These are phyloP conservation scores for human DNA, from an alignment of 2,113 vertebrate species.

Conservation along the genomic window DNA sequence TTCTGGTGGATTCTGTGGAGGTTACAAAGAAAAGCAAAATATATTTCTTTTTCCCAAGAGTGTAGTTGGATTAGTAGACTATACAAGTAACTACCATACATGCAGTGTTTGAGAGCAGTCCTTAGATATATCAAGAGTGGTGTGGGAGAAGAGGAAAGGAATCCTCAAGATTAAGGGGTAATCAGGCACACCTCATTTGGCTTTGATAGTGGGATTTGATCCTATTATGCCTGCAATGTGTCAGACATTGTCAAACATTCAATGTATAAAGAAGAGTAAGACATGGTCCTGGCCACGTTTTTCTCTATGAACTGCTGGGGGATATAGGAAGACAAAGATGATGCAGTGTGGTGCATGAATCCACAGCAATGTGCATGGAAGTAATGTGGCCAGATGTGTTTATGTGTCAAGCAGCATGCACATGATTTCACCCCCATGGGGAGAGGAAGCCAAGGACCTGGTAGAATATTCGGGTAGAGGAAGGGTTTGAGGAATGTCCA, in stretches of 20 bases:
- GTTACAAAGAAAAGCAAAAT: neutral
- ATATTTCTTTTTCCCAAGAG: neutral
- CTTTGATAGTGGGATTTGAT: neutral
- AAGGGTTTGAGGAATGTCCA: neutral
- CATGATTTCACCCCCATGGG: neutral
- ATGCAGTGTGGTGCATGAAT: neutral
- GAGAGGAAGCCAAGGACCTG: neutral
- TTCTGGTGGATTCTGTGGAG: neutral
- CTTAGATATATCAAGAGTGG: too few relatives aligned
- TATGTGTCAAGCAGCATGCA: neutral
- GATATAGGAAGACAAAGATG: neutral
- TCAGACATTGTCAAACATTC: neutral
- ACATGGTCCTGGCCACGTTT: neutral
- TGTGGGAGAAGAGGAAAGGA: neutral
- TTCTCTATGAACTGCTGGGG: neutral
- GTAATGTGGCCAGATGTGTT: neutral
- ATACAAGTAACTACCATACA: neutral
- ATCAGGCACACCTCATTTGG: neutral
- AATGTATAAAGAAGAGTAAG: neutral
- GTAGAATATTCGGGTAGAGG: neutral
- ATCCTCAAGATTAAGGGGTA: neutral
- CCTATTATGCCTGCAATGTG: neutral
- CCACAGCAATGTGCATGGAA: neutral
- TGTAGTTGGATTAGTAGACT: neutral
- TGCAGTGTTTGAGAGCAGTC: rapidly evolving